A percentile compares a stretch with the other conserved stretches of the same genome.
Conservation (phyloP, 2,797 vertebrate genomes). For the Oreortyx pictus region DNA sequence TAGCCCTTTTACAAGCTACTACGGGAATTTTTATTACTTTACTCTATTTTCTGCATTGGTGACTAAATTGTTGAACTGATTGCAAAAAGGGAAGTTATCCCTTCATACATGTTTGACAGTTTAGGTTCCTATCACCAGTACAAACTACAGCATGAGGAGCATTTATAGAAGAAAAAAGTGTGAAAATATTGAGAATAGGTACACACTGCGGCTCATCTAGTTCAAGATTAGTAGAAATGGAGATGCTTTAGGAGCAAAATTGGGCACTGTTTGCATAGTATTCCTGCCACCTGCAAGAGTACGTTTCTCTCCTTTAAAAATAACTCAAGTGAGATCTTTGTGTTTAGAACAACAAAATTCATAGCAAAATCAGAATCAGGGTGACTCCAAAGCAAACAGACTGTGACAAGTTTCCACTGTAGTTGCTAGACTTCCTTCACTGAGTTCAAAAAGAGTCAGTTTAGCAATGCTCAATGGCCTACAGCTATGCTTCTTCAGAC, state of each 20-base stretch:
- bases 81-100: neutral
- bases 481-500: neutral
- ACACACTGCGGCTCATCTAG: neutral
- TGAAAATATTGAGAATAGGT: neutral
- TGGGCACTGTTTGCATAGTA: neutral
- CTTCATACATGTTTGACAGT: neutral
- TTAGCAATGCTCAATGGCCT: neutral
- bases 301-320: neutral
- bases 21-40: neutral
- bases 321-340: neutral
- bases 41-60: neutral
- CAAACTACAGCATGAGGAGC: neutral
- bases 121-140: neutral
- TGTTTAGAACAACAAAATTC: neutral
- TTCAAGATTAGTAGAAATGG: neutral
- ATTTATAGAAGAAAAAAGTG: neutral
- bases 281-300: neutral
- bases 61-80: neutral
- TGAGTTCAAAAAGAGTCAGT: neutral
- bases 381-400: neutral
- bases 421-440: neutral
- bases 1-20: neutral
- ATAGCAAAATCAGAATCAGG: neutral
- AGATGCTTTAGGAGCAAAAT: neutral
- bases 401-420: neutral